Conservation (phyloP, 92 coral and sea anemone species). For the Zoanthus sociatus region DNA sequence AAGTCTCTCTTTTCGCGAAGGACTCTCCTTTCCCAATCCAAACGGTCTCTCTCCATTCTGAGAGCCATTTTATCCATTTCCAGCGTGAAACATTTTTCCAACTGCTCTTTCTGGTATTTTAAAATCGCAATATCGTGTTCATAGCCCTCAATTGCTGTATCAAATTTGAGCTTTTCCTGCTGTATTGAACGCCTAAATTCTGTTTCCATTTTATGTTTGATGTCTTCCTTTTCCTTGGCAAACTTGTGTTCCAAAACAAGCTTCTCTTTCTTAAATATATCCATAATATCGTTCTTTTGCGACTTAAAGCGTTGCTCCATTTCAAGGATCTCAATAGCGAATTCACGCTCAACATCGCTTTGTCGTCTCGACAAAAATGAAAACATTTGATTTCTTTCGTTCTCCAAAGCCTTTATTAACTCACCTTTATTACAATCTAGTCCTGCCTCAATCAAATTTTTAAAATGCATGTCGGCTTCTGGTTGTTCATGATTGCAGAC, state of each 20-base stretch:
- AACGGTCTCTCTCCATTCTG: slow-evolving; percentile 88
- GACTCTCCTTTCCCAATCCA: slow-evolving; percentile 89
- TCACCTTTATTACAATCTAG: slow-evolving; percentile 65
- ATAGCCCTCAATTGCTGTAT: slow-evolving; percentile 91
- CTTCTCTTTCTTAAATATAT: slow-evolving; percentile 89
- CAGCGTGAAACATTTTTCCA: slow-evolving; percentile 81
- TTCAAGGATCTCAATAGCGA: slow-evolving; percentile 87
- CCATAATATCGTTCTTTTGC: slow-evolving; percentile 96
- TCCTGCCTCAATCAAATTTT: slow-evolving; percentile 65
- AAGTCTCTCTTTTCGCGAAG: slow-evolving; percentile 88
- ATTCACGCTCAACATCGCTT: slow-evolving; percentile 89
- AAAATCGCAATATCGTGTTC: slow-evolving; percentile 95
- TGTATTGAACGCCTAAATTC: slow-evolving; percentile 86
- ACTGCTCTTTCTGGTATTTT: slow-evolving; percentile 93
- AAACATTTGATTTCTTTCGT: slow-evolving; percentile 86
- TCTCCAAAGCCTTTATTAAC: slow-evolving; percentile 67
- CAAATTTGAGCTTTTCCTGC: slow-evolving; percentile 90
- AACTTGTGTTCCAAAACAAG: slow-evolving; percentile 79
- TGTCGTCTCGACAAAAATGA: slow-evolving; percentile 83
- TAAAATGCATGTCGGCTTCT: slow-evolving; percentile 93
- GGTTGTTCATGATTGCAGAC: slow-evolving; percentile 82
- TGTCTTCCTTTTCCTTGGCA: slow-evolving; percentile 89
- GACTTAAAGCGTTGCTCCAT: slow-evolving; percentile 92
- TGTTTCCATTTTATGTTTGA: slow-evolving; percentile 84
- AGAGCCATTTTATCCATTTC: slow-evolving; percentile 92